A percentile compares a stretch with the other conserved stretches of the same genome.
Conservation (phyloP, 2,888 invertebrate genomes). For the Helleia helle region DNA sequence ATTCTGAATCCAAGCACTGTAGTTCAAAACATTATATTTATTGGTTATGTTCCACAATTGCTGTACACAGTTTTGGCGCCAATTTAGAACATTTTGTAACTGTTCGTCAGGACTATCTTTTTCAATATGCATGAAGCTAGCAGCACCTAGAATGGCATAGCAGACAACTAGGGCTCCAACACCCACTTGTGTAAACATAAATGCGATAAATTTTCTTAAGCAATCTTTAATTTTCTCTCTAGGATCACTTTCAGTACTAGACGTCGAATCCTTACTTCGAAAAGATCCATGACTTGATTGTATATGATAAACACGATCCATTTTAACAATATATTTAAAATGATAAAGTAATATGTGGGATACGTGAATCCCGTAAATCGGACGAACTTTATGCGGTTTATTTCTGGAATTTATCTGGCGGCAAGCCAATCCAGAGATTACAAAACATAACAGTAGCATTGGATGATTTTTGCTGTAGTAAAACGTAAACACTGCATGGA, state of each 20-base stretch:
- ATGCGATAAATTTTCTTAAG: slow-evolving; percentile 88
- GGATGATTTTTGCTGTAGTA: not conserved
- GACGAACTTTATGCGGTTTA: slow-evolving; percentile 32
- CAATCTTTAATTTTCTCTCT: slow-evolving; percentile 88
- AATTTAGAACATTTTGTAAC: slow-evolving; percentile 57
- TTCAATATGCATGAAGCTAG: slow-evolving; percentile 86
- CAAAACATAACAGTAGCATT: slow-evolving; percentile 28
- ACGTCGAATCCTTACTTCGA: slow-evolving; percentile 78
- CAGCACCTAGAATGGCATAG: slow-evolving; percentile 89
- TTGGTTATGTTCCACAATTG: slow-evolving; percentile 81
- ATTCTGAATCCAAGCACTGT: slow-evolving; percentile 74
- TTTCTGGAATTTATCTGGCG: slow-evolving; percentile 52
- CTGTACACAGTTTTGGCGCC: slow-evolving; percentile 74
- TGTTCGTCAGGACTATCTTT: slow-evolving; percentile 71
- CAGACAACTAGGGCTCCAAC: slow-evolving; percentile 91
- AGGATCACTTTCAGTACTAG: slow-evolving; percentile 78
- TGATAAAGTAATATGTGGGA: slow-evolving; percentile 12
- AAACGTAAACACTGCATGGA: not conserved
- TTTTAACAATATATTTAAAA: slow-evolving; percentile 23
- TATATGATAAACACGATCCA: slow-evolving; percentile 50
- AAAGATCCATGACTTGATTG: slow-evolving; percentile 74
- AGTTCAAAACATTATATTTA: slow-evolving; percentile 80
- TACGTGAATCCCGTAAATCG: slow-evolving; percentile 20
- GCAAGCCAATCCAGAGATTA: slow-evolving; percentile 42
- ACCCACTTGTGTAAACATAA: slow-evolving; percentile 94